A percentile compares a stretch with the other conserved stretches of the same genome.
Conservation (phyloP, 2,797 vertebrate species). For the Darevskia nairensis region DNA sequence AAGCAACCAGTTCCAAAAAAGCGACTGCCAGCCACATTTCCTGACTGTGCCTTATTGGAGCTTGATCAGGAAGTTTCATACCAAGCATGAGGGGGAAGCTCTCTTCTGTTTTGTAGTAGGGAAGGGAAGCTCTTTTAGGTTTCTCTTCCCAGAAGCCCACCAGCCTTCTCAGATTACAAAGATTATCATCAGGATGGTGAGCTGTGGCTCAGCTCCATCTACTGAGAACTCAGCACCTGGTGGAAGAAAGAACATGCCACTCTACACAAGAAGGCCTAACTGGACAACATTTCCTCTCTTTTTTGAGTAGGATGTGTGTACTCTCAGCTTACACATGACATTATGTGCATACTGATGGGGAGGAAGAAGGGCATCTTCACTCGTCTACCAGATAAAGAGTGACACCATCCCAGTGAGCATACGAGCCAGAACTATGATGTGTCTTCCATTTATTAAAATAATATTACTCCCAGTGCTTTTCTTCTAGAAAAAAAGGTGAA, state of each 20-base stretch:
- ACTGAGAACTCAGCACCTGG: not conserved
- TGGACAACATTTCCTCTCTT: not conserved
- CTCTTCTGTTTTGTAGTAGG: not conserved
- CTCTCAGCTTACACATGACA: not conserved
- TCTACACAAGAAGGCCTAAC: not conserved
- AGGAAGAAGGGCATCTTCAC: no score
- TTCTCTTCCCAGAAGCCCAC: not conserved
- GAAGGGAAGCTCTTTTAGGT: not conserved
- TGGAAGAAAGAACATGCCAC: not conserved
- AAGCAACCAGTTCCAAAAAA: not conserved
- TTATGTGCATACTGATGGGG: no score
- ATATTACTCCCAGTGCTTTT: no score
- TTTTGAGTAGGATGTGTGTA: not conserved
- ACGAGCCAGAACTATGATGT: not conserved
- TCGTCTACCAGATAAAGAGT: not conserved
- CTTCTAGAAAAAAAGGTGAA: no score
- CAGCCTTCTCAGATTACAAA: not conserved
- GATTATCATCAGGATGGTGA: not conserved
- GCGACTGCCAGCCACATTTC: not conserved
- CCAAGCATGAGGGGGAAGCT: not conserved
- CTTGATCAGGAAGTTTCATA: not conserved
- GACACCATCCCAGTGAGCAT: not conserved
- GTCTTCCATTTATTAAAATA: not conserved
- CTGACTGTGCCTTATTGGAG: not conserved
- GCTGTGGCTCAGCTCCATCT: not conserved